Conservation (phyloP, 2,113 vertebrate genomes). For the Anthoscopus minutus region DNA sequence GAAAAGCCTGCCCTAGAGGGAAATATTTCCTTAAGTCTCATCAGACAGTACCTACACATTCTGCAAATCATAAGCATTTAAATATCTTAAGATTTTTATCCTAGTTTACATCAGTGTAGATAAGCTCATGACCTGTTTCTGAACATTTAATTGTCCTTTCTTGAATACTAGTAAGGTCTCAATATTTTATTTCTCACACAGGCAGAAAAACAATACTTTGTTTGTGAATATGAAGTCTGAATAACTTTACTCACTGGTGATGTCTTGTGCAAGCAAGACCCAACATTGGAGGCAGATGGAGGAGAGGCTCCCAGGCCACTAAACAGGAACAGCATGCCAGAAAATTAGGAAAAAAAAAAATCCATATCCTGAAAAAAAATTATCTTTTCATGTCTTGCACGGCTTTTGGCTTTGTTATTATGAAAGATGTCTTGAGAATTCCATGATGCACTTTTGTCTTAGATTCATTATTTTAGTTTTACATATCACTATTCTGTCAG, state of each 20-base stretch:
- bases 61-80: slow-evolving; percentile 50
- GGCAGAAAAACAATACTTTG: not conserved
- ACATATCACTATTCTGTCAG: not conserved
- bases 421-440: not conserved
- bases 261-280: not conserved
- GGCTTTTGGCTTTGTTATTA: not conserved
- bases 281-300: not conserved
- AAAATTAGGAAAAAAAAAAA: not conserved
- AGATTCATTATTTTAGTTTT: not conserved
- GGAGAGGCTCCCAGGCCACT: not conserved
- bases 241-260: not conserved
- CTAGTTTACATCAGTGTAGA: slow-evolving; percentile 30
- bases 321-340: not conserved
- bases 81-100: slow-evolving; percentile 54
- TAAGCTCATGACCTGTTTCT: slow-evolving; percentile 38
- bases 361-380: not conserved
- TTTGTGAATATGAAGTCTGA: not conserved
- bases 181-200: not conserved
- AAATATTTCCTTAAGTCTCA: slow-evolving; percentile 31
- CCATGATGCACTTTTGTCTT: not conserved
- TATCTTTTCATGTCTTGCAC: not conserved
- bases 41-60: not conserved
- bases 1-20: slow-evolving; percentile 24
- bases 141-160: not conserved
- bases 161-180: not conserved